Evolutionary conservation across 2,888 invertebrate species (phyloP).

Genomic region (Cerastis rubricosa): DNA sequence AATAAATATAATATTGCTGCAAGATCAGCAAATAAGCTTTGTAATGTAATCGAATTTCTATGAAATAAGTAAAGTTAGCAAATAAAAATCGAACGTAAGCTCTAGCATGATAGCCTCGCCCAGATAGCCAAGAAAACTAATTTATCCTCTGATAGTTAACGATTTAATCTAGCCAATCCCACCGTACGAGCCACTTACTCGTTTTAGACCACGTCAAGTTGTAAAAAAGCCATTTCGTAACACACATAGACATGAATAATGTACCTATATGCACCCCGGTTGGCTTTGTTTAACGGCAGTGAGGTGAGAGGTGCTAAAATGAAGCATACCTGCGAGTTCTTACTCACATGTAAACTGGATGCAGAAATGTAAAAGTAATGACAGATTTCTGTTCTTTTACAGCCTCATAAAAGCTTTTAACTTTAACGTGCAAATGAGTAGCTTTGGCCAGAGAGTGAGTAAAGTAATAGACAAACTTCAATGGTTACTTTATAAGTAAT

Average conservation of each 20-base stretch:
- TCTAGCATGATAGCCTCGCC: conserved; percentile 14
- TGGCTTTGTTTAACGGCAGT: conserved; percentile 42
- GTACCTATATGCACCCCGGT: conserved; percentile 34
- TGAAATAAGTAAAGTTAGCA: conserved; percentile 16
- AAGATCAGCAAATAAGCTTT: neutral
- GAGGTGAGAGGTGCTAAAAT: conserved; percentile 45
- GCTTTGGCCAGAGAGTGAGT: neutral
- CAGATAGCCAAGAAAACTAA: conserved; percentile 20
- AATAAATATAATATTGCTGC: neutral
- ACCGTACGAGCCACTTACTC: conserved; percentile 26
- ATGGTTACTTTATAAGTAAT: neutral
- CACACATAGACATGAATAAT: conserved; percentile 26
- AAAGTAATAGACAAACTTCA: neutral
- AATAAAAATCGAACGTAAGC: conserved; percentile 19
- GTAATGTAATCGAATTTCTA: neutral
- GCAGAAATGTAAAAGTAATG: conserved; percentile 48
- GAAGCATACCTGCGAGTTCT: conserved; percentile 9
- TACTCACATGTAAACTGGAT: conserved; percentile 20
- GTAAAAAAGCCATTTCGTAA: conserved; percentile 51
- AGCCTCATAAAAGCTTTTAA: conserved; percentile 20
- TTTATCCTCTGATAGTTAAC: conserved; percentile 40
- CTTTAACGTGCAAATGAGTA: neutral
- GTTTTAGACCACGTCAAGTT: conserved; percentile 31
- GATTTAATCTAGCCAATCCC: conserved; percentile 38
- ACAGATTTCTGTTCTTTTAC: conserved; percentile 36